These are phyloP conservation scores for Cossypha caffra DNA, from an alignment of 2,797 vertebrate species.

Conservation along the genomic window DNA sequence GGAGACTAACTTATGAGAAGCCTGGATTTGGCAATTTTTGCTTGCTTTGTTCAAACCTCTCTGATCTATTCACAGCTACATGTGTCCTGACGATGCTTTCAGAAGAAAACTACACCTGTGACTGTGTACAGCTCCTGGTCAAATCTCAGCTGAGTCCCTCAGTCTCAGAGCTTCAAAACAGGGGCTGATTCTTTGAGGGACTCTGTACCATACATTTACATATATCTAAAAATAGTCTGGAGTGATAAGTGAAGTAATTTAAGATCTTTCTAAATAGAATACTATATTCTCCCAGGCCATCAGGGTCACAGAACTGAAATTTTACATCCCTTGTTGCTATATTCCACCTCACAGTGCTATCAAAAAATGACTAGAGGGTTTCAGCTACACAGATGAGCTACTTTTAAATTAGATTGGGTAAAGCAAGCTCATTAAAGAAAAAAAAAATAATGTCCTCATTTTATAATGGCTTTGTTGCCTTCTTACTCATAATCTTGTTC, in stretches of 20 bases:
- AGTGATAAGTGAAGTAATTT: conserved; percentile 3
- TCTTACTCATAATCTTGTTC: not conserved
- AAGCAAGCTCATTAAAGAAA: conserved; percentile 37
- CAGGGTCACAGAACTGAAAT: not conserved
- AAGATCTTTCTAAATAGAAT: not conserved
- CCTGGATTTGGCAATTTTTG: not conserved
- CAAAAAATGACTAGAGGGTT: conserved; percentile 6
- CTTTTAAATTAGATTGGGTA: conserved; percentile 32
- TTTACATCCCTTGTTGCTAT: not conserved
- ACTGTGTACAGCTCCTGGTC: not conserved
- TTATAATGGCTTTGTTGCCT: conserved; percentile 15
- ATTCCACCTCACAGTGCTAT: not conserved
- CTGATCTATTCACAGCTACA: not conserved
- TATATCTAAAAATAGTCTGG: not conserved
- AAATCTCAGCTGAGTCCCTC: not conserved
- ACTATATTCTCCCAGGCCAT: not conserved
- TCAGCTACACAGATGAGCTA: conserved; percentile 8
- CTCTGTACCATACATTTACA: not conserved
- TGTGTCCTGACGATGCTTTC: not conserved
- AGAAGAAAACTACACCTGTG: not conserved
- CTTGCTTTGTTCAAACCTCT: not conserved
- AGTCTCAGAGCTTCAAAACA: not conserved
- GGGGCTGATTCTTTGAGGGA: not conserved
- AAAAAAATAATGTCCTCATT: not conserved
- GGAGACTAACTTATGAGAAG: not conserved